Evolutionary conservation across 1,140 invertebrate genomes (phyloP).

Genomic region (Euglossa dilemma): DNA sequence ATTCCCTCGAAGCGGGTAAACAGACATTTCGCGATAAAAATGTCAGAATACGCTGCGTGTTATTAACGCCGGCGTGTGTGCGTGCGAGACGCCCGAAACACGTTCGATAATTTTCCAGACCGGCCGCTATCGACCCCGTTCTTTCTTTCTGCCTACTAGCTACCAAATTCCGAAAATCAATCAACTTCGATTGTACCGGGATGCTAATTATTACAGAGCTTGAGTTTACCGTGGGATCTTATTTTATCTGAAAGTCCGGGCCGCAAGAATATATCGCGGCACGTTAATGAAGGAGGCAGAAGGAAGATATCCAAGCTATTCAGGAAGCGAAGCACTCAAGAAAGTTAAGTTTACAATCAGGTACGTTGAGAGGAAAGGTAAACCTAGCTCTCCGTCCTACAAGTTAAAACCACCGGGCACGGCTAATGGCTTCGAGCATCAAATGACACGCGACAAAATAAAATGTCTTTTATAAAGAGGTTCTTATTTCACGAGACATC

Average conservation of each 20-base stretch:
- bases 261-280: constrained; percentile 40
- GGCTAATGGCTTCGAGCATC: constrained; percentile 65
- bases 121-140: too few relatives aligned
- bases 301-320: constrained; percentile 59
- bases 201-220: not conserved
- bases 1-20: not conserved
- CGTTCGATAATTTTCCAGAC: too few relatives aligned
- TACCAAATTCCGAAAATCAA: not conserved
- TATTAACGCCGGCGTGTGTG: not conserved
- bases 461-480: constrained; percentile 52
- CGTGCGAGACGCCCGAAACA: too few relatives aligned
- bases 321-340: constrained; percentile 66
- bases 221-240: constrained; percentile 6
- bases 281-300: constrained; percentile 59
- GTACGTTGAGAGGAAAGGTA: constrained; percentile 64
- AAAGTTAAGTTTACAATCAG: constrained; percentile 68
- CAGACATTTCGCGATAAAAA: not conserved
- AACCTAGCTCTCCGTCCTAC: constrained; percentile 54
- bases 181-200: not conserved
- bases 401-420: constrained; percentile 56
- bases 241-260: constrained; percentile 38
- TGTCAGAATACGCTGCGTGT: not conserved
- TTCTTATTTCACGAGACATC: constrained; percentile 57
- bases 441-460: constrained; percentile 69
- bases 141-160: too few relatives aligned